These are phyloP conservation scores for Thrips palmi DNA, from an alignment of 1,140 invertebrate genomes.

Conservation along the genomic window DNA sequence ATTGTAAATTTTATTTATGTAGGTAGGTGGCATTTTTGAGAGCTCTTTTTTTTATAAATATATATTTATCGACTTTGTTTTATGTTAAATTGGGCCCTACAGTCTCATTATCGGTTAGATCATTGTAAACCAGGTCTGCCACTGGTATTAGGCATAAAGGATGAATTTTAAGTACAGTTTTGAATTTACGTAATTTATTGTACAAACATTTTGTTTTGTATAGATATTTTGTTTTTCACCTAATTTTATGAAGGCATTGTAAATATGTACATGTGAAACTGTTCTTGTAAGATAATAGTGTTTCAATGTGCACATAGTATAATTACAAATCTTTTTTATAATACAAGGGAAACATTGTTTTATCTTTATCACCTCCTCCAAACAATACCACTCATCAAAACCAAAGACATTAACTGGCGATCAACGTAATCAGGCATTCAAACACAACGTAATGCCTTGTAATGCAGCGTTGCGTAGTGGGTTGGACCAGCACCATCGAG, in stretches of 20 bases:
- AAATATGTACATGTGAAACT: slow-evolving; percentile 33
- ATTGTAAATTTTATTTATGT: no score
- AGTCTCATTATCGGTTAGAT: not conserved
- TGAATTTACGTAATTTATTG: slow-evolving; percentile 10
- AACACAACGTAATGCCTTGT: no score
- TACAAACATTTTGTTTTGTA: slow-evolving; percentile 19
- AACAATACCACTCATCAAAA: no score
- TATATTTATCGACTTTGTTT: slow-evolving; percentile 10
- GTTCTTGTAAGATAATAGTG: slow-evolving; percentile 37
- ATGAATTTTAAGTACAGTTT: slow-evolving; percentile 6
- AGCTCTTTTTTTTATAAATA: slow-evolving; percentile 11
- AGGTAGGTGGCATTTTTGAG: no score
- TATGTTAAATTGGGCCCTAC: slow-evolving; percentile 10
- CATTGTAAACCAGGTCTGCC: no score
- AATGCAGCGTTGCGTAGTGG: no score
- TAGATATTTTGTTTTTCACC: slow-evolving; percentile 16
- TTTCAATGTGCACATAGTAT: slow-evolving; percentile 38
- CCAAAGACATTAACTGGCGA: no score
- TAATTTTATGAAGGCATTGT: slow-evolving; percentile 28
- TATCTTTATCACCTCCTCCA: no score
- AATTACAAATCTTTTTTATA: slow-evolving; percentile 16
- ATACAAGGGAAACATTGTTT: no score
- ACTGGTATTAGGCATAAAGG: no score
- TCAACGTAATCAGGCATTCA: no score
- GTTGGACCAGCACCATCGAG: no score